A percentile compares a stretch with the other conserved stretches of the same genome.
Evolutionary conservation across 2,797 vertebrate species (phyloP).

Genomic region (Enoplosus armatus): DNA sequence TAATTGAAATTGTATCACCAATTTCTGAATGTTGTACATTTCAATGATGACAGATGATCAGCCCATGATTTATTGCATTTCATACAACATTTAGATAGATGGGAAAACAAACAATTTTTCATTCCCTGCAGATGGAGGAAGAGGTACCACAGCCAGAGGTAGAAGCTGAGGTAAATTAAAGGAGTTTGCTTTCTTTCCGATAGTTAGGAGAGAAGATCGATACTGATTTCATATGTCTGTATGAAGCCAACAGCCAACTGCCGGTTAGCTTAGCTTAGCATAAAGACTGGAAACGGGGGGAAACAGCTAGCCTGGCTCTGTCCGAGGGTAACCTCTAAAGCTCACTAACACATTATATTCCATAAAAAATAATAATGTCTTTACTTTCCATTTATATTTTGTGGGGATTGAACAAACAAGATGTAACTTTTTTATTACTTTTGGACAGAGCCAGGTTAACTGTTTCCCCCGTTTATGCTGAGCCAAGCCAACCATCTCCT

Average conservation of each 20-base stretch:
- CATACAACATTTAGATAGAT: conserved; percentile 4
- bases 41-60: conserved; percentile 14
- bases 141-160: conserved; percentile 60
- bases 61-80: conserved; percentile 15
- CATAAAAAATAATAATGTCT: no score
- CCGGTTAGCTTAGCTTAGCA: background rate
- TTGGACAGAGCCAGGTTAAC: background rate
- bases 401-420: background rate
- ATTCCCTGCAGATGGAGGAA: conserved; percentile 71
- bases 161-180: conserved; percentile 76
- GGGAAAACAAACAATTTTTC: conserved; percentile 44
- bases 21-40: background rate
- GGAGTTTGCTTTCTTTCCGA: conserved; percentile 6
- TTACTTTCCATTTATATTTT: background rate
- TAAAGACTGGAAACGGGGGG: background rate
- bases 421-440: background rate
- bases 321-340: background rate
- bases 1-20: background rate
- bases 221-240: no score
- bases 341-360: background rate
- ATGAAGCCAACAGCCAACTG: background rate
- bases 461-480: background rate
- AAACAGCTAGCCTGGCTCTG: background rate
- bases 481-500: background rate
- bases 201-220: background rate